Evolutionary conservation across 2,888 invertebrate genomes (phyloP), one percentile per base, ranked within the genome.

Genomic region (Dryomyza anilis): DNA sequence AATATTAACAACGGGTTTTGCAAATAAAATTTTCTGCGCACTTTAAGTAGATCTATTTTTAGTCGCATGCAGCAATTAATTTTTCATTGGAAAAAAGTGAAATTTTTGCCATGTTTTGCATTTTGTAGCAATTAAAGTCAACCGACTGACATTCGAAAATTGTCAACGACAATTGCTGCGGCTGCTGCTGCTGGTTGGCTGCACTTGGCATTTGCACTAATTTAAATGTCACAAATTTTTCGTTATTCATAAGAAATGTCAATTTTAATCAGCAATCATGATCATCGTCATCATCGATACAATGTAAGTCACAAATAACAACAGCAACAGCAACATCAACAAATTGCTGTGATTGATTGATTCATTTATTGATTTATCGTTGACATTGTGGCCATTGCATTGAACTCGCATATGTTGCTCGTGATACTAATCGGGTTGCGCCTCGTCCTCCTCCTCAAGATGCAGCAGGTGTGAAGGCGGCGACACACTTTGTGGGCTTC

Each of bases 291-390:
- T 43, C 19, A 19, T 43, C 19, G 43, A 43, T 16, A 43, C 43
- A 43, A 43, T 16, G 43, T 16, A 43, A 16, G 16, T 19, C 8
- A 6, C 39, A 43, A n/a, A 12, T 30, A 6, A 7, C 7, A 8
- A 23, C 23, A 23, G 55, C 21, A 30, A 55, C 23, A 30, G 8
- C 10, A 33, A 6, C 6, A n/a, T 27, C 2, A 27, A n/a, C n/a
- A n/a, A n/a, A 23, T 36, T 36, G 55, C 36, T 23, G 8, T 45
- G 58, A 58, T 58, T 58, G 58, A 58, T 58, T 58, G 19, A 58
- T 58, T 39, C 14, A 6, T 39, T 58, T 58, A 58, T 58, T 58
- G 58, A 58, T 58, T 58, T 58, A 58, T 58, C 58, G 29, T 7
- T 45, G 14, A 19, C 45, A 58, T 45, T 29, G 58, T 23, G 14